These are phyloP conservation scores for Melinopterus prodromus DNA, from an alignment of 2,888 invertebrate genomes.

Conservation along the genomic window DNA sequence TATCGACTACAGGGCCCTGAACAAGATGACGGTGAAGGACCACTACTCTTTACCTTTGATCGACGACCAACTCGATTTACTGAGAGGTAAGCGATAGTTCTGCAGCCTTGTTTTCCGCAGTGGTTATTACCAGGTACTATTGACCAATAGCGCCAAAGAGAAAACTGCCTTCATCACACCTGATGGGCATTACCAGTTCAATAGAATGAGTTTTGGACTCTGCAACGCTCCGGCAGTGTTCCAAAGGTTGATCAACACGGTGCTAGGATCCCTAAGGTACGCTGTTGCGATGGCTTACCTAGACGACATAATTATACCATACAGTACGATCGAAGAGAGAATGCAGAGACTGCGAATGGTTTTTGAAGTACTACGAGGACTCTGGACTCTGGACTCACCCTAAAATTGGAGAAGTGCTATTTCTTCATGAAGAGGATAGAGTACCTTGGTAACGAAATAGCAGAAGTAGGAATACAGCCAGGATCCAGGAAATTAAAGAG, in stretches of 20 bases:
- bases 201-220: constrained; percentile 44
- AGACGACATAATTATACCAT: constrained; percentile 40
- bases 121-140: constrained; percentile 43
- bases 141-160: constrained; percentile 37
- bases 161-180: constrained; percentile 43
- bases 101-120: constrained; percentile 43
- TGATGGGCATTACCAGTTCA: constrained; percentile 43
- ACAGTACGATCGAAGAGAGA: constrained; percentile 22
- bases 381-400: constrained; percentile 17
- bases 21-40: constrained; percentile 17
- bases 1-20: constrained; percentile 35
- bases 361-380: constrained; percentile 17
- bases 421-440: constrained; percentile 17
- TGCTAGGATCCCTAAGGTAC: constrained; percentile 43
- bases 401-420: constrained; percentile 25
- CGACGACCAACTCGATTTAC: constrained; percentile 34
- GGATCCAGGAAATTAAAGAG: constrained; percentile 42
- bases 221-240: constrained; percentile 45
- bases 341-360: constrained; percentile 15
- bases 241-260: constrained; percentile 40
- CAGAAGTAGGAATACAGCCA: constrained; percentile 41
- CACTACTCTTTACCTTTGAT: constrained; percentile 10
- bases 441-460: constrained; percentile 43
- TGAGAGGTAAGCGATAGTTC: constrained; percentile 41
- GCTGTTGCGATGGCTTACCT: constrained; percentile 42